phyloP scores from a whole-genome alignment of 2,888 invertebrate species.

The Athalia rosae region DNA sequence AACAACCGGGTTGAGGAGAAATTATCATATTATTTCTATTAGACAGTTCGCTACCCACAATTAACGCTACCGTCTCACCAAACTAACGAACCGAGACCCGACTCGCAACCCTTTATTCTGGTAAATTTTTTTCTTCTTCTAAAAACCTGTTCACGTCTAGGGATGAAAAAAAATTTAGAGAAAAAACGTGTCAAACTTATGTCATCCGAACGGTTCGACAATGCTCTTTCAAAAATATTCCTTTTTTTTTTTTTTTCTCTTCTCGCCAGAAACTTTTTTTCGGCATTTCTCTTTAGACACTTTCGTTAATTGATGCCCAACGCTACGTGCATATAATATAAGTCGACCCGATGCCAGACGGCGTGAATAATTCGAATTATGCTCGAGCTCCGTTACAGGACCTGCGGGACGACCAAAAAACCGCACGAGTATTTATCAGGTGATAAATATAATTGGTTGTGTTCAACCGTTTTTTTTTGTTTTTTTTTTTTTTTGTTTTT shows the following conservation, averaged over 20 bases:
- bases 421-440: constrained; percentile 59
- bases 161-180: background rate
- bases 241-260: constrained; percentile 55
- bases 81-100: constrained; percentile 68
- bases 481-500: constrained; percentile 52
- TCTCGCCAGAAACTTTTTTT: constrained; percentile 44
- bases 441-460: constrained; percentile 70
- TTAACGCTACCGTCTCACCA: constrained; percentile 67
- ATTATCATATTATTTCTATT: constrained; percentile 73
- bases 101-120: constrained; percentile 45
- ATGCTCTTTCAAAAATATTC: constrained; percentile 51
- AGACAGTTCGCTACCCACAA: constrained; percentile 71
- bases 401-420: constrained; percentile 52
- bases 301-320: constrained; percentile 53
- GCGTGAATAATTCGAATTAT: constrained; percentile 71
- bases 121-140: constrained; percentile 45
- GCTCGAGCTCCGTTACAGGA: constrained; percentile 59
- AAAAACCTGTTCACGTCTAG: constrained; percentile 62
- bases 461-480: constrained; percentile 46
- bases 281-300: constrained; percentile 41
- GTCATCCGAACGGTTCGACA: constrained; percentile 58
- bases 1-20: constrained; percentile 46
- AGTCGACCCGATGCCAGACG: constrained; percentile 44
- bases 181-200: constrained; percentile 52
- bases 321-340: constrained; percentile 66